phyloP scores from a whole-genome alignment of 2,888 invertebrate genomes.

The Graphium colonna region DNA sequence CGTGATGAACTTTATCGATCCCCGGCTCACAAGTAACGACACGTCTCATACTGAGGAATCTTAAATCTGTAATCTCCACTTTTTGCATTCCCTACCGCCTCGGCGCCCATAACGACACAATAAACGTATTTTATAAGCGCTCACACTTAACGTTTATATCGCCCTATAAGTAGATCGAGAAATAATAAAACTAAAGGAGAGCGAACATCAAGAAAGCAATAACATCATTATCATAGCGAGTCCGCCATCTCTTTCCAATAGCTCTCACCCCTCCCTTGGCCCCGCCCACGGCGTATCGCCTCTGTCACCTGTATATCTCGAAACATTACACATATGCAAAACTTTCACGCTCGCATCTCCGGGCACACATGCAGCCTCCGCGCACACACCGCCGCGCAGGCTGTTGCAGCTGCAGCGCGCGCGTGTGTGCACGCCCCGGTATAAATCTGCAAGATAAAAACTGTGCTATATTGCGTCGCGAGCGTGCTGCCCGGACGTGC shows the following conservation, averaged over 20 bases:
- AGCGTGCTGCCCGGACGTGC: constrained; percentile 47
- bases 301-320: constrained; percentile 79
- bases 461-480: constrained; percentile 47
- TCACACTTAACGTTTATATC: constrained; percentile 77
- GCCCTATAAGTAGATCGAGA: constrained; percentile 79
- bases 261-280: constrained; percentile 71
- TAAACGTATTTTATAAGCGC: constrained; percentile 76
- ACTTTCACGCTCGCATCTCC: constrained; percentile 71
- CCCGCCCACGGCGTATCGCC: constrained; percentile 74
- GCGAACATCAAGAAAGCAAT: constrained; percentile 78
- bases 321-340: constrained; percentile 81
- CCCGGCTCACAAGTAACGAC: constrained; percentile 41
- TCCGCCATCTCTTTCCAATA: constrained; percentile 79
- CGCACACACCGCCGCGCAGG: constrained; percentile 35
- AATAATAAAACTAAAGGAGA: constrained; percentile 78
- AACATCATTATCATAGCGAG: constrained; percentile 79
- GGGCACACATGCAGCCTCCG: constrained; percentile 43
- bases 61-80: constrained; percentile 70
- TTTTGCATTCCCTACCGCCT: constrained; percentile 64
- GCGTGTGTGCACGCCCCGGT: constrained; percentile 36
- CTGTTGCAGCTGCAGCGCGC: constrained; percentile 29
- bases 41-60: constrained; percentile 51
- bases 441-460: constrained; percentile 79
- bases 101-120: constrained; percentile 66
- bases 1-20: constrained; percentile 60